Percentiles rank a stretch among this genome's conserved stretches.
Evolutionary conservation across 2,888 invertebrate genomes (phyloP).

Genomic region (Drosophila gaucha): DNA sequence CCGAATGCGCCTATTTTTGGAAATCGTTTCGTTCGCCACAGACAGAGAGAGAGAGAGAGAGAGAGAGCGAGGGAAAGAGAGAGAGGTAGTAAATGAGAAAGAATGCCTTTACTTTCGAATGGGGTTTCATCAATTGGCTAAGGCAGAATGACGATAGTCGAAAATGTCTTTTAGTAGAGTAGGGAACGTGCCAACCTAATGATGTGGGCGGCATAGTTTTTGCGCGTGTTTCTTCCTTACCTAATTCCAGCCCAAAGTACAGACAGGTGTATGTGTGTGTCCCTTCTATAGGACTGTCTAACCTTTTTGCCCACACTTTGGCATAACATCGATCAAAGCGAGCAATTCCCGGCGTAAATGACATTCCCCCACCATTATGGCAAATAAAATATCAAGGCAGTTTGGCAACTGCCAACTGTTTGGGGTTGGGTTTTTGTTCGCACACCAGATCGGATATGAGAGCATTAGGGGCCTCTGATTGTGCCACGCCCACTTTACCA

Average conservation of each 20-base stretch:
- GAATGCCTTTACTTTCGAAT: not conserved
- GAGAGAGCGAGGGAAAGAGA: not conserved
- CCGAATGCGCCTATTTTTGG: not conserved
- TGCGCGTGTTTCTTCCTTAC: not conserved
- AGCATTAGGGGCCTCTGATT: constrained; percentile 31
- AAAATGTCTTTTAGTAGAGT: constrained; percentile 21
- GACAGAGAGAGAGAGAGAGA: too few relatives aligned
- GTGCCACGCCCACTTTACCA: constrained; percentile 39
- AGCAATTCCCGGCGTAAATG: constrained; percentile 42
- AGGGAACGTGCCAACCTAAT: constrained; percentile 18
- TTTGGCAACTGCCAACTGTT: not conserved
- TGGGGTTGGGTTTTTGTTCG: constrained; percentile 18
- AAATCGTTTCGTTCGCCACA: constrained; percentile 3
- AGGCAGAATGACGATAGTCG: constrained; percentile 9
- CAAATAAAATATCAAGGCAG: constrained; percentile 2
- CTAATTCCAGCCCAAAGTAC: constrained; percentile 1
- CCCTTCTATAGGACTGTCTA: not conserved
- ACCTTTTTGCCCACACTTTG: constrained; percentile 14
- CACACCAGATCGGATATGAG: constrained; percentile 23
- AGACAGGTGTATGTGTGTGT: not conserved
- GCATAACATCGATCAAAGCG: constrained; percentile 65
- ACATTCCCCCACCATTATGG: constrained; percentile 22
- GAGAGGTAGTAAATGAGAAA: not conserved
- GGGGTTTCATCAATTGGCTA: constrained; percentile 22
- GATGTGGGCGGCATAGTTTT: constrained; percentile 31